Evolutionary conservation across 2,797 vertebrate species (phyloP), one percentile per base, ranked within the genome.

Genomic region (Botia almorhae): DNA sequence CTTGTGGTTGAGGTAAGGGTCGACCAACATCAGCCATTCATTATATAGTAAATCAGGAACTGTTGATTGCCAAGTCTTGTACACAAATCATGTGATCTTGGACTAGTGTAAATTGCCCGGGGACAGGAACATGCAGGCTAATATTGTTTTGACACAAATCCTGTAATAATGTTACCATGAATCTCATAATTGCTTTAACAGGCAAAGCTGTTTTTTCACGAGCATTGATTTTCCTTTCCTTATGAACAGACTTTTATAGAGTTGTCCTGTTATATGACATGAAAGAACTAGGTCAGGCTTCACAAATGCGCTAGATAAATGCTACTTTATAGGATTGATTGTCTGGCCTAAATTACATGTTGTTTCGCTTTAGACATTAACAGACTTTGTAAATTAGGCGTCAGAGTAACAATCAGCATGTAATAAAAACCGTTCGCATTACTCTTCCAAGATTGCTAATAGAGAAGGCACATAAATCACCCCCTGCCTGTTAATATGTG

Each of bases 351-450:
- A 79, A 79, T 72, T 48, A 79, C 53, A 72, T 65, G 69, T 80
- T 80, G 70, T 64, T 72, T 80, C 77, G 60, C 78, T 80, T 72
- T 67, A 80, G 69, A 80, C 50, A 11, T 46, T 73, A 80, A 80
- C 33, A 80, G 69, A 80, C 60, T 72, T 78, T 79, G 69, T 79
- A 64, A 56, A 80, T 80, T 80, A 80, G 50, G 33, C 43, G 60
- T 80, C 58, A 80, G 60, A 65, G 60, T 63, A 73, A 80, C 78
- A 73, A 73, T 29, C 60, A 65, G 78, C 48, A 55, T 73, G 78
- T 73, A 73, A 73, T 72, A 67, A 80, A 80, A 73, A 69, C 77
- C 72, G 69, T 64, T 71, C 58, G 26, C 69, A 80, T 72, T 72
- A 72, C 56, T 80, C 78, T 72, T 80, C 58, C 16, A 64, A 55